Evolutionary conservation across 2,797 vertebrate species (phyloP), one percentile per base, ranked within the genome.

Genomic region (Diglossa cyanea): DNA sequence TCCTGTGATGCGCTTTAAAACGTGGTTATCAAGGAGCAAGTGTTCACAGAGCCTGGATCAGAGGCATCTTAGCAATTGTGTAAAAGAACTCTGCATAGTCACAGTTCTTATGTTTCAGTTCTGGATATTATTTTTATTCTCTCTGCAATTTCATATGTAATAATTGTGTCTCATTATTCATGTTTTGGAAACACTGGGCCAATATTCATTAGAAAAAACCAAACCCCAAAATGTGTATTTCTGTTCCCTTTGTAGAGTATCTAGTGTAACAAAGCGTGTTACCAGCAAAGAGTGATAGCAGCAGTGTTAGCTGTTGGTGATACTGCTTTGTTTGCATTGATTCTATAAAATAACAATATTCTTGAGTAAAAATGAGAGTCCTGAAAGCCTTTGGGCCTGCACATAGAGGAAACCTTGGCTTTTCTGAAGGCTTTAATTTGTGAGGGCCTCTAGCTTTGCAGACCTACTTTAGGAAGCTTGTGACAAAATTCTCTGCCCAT

Each of bases 211-310:
- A 28, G 19, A 13, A n/a, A 50, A 31, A n/a, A 9, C 0, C 23
- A 30, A 10, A 9, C 3, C 16, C 5, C 15, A 21, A 47, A 42
- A 11, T 0, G 0, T 10, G 4, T 17, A 26, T 39, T 47, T 58
- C 13, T 50, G 0, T 45, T 73, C 13, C 10, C 1, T 63, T 88
- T 54, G 31, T 66, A 15, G 47, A 17, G 6, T 17, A n/a, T 10
- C 10, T 42, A 35, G 17, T 8, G 3, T 61, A 35, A 25, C 19
- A 51, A 55, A 90, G 10, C 7, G 4, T 0, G 0, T 26, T 50
- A 8, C 26, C 10, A 7, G 1, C 44, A 19, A 67, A 39, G 33
- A 62, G 31, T 26, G 42, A 35, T 24, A 78, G 57, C 33, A 70
- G 2, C 6, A 5, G 10, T 33, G 28, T n/a, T 47, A 79, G n/a